Evolutionary conservation across 2,797 vertebrate species (phyloP).

Genomic region (Sebastes kiyomatsui): DNA sequence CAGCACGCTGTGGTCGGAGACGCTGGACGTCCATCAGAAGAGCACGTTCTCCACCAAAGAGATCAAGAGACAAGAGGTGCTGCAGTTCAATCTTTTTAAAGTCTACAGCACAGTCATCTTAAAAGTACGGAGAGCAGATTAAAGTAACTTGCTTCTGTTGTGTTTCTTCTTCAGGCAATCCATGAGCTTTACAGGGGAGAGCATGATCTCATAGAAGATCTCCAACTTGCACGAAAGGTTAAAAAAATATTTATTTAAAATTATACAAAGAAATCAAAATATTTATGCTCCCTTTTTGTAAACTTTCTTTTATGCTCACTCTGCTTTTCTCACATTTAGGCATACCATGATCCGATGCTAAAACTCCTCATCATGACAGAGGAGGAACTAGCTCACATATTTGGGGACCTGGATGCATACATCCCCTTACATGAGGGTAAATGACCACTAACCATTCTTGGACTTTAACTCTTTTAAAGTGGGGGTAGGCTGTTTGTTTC

Average conservation of each 20-base stretch:
- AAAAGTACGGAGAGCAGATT: not conserved
- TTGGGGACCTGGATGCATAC: slow-evolving; percentile 95
- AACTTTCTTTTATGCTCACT: not conserved
- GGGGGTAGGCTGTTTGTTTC: not conserved
- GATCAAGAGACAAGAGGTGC: slow-evolving; percentile 97
- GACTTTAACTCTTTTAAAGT: not conserved
- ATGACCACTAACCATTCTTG: not conserved
- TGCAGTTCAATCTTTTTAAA: not conserved
- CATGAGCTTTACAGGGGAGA: slow-evolving; percentile 95
- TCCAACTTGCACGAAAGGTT: slow-evolving; percentile 96
- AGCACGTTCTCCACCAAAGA: slow-evolving; percentile 93
- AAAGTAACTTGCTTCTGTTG: not conserved
- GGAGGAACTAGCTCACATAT: slow-evolving; percentile 94
- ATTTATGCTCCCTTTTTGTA: not conserved
- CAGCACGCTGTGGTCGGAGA: slow-evolving; percentile 96
- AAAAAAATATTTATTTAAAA: not conserved
- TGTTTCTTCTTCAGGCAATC: slow-evolving; percentile 87
- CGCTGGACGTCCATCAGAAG: slow-evolving; percentile 90
- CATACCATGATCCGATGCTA: slow-evolving; percentile 97
- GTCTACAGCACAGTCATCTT: not conserved
- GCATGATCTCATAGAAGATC: slow-evolving; percentile 97
- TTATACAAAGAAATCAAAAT: not conserved
- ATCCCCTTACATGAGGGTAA: slow-evolving; percentile 93
- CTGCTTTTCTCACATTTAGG: slow-evolving; percentile 73
- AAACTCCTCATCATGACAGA: slow-evolving; percentile 98